Percentiles rank a stretch among this genome's conserved stretches.
Evolutionary conservation across 2,888 invertebrate species (phyloP).

Genomic region (Candidula unifasciata): DNA sequence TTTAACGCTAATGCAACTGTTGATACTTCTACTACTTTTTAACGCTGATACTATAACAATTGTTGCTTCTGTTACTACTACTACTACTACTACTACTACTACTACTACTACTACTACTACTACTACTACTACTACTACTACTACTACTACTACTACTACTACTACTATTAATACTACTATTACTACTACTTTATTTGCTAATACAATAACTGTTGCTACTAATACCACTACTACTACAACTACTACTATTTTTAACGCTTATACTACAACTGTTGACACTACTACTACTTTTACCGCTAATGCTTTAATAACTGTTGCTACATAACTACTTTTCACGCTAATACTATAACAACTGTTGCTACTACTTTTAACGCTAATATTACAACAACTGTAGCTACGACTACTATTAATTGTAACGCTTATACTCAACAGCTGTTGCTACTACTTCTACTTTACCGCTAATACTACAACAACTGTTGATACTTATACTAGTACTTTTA

Average conservation of each 20-base stretch:
- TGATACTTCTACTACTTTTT: background rate
- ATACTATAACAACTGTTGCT: too few relatives aligned
- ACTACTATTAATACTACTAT: background rate
- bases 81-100: background rate
- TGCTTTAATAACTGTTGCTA: too few relatives aligned
- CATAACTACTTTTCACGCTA: too few relatives aligned
- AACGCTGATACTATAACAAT: background rate
- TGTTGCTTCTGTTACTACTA: background rate
- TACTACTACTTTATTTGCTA: background rate
- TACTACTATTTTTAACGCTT: background rate
- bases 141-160: background rate
- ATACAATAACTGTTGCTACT: background rate
- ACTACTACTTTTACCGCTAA: too few relatives aligned
- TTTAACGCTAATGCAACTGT: background rate
- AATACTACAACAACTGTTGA: too few relatives aligned
- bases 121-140: constrained; percentile 5
- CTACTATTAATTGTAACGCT: too few relatives aligned
- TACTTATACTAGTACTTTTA: too few relatives aligned
- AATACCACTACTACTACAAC: background rate
- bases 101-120: background rate
- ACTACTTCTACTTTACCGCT: too few relatives aligned
- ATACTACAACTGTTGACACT: background rate
- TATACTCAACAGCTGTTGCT: too few relatives aligned
- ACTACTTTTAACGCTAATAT: too few relatives aligned
- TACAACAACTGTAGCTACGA: too few relatives aligned